phyloP scores from a whole-genome alignment of 2,113 vertebrate genomes.

The Marcusenius ussheri region DNA sequence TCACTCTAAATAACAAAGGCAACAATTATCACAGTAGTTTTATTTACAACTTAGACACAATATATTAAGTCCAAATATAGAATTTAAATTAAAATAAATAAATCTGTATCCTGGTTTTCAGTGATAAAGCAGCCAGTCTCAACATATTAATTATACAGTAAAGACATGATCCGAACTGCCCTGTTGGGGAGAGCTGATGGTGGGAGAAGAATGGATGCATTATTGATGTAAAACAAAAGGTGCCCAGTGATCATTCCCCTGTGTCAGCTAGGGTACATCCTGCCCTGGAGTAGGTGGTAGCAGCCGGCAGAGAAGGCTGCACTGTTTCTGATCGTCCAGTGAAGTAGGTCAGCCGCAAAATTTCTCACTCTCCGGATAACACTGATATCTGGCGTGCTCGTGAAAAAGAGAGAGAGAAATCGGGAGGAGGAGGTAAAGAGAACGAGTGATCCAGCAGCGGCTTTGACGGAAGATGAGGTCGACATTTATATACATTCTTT shows the following conservation, averaged over 20 bases:
- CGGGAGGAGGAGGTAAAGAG: not conserved
- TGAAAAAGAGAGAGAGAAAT: not conserved
- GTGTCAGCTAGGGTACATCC: not conserved
- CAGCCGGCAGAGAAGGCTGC: slow-evolving; percentile 12
- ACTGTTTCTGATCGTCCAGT: slow-evolving; percentile 17
- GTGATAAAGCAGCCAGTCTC: not conserved
- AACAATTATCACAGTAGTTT: not conserved
- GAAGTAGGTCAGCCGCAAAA: slow-evolving; percentile 34
- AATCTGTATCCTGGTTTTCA: not conserved
- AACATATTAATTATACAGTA: not conserved
- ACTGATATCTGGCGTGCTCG: slow-evolving; percentile 16
- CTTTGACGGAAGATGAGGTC: not conserved
- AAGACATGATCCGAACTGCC: not conserved
- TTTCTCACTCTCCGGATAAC: slow-evolving; percentile 18
- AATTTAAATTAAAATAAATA: not conserved
- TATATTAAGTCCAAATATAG: not conserved
- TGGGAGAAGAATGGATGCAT: not conserved
- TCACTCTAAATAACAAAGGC: not conserved
- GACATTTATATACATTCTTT: not conserved
- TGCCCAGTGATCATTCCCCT: not conserved
- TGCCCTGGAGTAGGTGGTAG: not conserved
- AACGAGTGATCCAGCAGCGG: not conserved
- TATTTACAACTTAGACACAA: not conserved
- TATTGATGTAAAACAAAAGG: not conserved
- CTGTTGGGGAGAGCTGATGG: not conserved